phyloP scores from a whole-genome alignment of 2,888 invertebrate species.

The Dicycla oo region DNA sequence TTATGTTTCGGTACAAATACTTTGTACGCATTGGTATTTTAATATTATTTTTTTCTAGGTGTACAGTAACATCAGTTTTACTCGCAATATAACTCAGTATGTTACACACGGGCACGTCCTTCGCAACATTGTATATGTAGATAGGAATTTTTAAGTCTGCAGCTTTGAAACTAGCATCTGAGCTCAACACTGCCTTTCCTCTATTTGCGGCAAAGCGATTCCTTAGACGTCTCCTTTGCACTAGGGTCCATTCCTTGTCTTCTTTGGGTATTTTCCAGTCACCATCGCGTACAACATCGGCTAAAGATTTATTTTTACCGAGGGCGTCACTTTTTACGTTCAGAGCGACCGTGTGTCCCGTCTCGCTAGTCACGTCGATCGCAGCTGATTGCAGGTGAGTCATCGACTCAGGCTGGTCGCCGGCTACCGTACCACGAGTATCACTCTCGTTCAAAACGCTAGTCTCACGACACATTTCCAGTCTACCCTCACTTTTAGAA shows the following conservation, averaged over 20 bases:
- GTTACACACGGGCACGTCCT: too few species aligned
- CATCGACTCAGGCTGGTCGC: slow-evolving; percentile 8
- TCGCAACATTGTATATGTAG: too few species aligned
- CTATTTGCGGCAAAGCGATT: slow-evolving; percentile 19
- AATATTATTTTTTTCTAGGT: too few species aligned
- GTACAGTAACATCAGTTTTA: too few species aligned
- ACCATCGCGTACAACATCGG: slow-evolving; percentile 15
- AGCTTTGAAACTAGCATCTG: background rate
- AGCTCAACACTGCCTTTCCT: slow-evolving; percentile 8
- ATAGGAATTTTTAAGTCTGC: slow-evolving; percentile 6
- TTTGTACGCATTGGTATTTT: too few species aligned
- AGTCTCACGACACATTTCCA: background rate
- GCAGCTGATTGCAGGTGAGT: slow-evolving; percentile 21
- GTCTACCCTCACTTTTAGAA: slow-evolving; percentile 1
- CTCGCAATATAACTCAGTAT: too few species aligned
- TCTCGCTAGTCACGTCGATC: background rate
- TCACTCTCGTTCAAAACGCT: background rate
- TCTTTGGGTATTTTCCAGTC: slow-evolving; percentile 18
- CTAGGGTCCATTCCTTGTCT: slow-evolving; percentile 26
- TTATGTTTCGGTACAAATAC: too few species aligned
- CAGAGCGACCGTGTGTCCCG: background rate
- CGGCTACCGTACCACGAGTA: background rate
- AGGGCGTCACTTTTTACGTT: background rate
- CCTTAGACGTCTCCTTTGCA: slow-evolving; percentile 22
- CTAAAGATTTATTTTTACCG: slow-evolving; percentile 3